These are phyloP conservation scores for Babylonia areolata DNA, from an alignment of 1,140 invertebrate genomes.

Conservation along the genomic window DNA sequence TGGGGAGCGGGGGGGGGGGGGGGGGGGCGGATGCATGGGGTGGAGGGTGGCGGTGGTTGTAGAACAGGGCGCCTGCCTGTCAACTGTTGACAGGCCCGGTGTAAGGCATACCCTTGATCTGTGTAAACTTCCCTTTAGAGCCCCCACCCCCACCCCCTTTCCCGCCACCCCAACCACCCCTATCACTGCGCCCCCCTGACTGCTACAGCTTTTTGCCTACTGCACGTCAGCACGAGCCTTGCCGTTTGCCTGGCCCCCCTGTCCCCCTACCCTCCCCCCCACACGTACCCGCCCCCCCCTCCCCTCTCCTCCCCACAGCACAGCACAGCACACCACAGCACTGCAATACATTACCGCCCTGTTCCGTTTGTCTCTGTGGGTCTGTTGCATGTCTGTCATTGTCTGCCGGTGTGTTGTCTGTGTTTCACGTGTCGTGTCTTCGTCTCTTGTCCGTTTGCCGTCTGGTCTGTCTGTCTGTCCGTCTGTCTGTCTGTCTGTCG, in stretches of 20 bases:
- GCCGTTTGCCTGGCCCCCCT: no score
- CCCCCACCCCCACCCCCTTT: neutral
- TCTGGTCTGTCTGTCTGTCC: neutral
- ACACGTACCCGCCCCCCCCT: no score
- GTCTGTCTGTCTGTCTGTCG: neutral
- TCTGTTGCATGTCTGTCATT: neutral
- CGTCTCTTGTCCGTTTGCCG: neutral
- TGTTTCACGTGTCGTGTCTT: neutral
- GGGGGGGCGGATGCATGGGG: neutral
- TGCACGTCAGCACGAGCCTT: no score
- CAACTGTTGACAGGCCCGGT: slow-evolving; percentile 20
- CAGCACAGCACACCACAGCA: no score
- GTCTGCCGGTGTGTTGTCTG: neutral
- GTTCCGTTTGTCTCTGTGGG: neutral
- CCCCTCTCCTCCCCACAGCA: no score
- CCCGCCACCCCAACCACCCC: neutral
- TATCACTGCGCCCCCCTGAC: no score
- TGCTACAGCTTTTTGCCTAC: no score
- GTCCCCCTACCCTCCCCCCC: neutral
- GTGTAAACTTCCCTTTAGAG: neutral
- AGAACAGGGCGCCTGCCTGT: slow-evolving; percentile 32
- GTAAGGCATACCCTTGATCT: slow-evolving; percentile 39
- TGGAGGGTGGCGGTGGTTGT: neutral
- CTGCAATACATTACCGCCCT: neutral
- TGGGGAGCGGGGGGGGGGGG: neutral